Evolutionary conservation across 2,888 invertebrate species (phyloP).

Genomic region (Tenthredo distinguenda): DNA sequence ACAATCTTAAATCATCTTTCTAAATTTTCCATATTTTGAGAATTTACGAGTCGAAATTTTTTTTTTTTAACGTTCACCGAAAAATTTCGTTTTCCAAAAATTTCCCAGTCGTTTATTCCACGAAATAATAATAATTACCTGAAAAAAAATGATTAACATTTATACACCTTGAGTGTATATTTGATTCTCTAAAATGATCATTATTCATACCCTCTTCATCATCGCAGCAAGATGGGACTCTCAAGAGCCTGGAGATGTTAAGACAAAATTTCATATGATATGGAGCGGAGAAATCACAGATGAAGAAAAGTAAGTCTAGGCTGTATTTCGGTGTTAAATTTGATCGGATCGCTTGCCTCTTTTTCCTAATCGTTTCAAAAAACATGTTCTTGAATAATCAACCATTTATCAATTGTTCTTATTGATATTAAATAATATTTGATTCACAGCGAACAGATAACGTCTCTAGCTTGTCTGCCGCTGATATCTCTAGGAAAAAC

Average conservation of each 20-base stretch:
- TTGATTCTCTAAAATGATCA: not conserved
- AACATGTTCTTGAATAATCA: not conserved
- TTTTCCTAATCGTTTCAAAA: not conserved
- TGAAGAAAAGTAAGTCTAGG: constrained; percentile 74
- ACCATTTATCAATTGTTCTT: not conserved
- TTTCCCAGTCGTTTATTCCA: not conserved
- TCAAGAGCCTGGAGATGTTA: constrained; percentile 74
- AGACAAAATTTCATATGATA: constrained; percentile 80
- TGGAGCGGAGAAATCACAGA: constrained; percentile 81
- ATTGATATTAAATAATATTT: not conserved
- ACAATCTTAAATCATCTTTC: not conserved
- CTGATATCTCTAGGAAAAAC: constrained; percentile 79
- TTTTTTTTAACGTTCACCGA: too few species aligned
- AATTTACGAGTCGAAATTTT: not conserved
- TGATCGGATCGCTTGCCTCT: not conserved
- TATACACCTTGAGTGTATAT: not conserved
- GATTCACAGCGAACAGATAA: constrained; percentile 78
- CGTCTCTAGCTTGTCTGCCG: constrained; percentile 79
- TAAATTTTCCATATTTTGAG: not conserved
- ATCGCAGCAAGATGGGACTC: constrained; percentile 83
- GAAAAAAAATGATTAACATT: not conserved
- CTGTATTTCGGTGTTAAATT: not conserved
- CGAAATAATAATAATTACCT: not conserved
- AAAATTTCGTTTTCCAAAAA: too few species aligned
- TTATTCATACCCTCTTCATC: not conserved